Evolutionary conservation across 2,113 vertebrate genomes (phyloP).

Genomic region (Barbus barbus): DNA sequence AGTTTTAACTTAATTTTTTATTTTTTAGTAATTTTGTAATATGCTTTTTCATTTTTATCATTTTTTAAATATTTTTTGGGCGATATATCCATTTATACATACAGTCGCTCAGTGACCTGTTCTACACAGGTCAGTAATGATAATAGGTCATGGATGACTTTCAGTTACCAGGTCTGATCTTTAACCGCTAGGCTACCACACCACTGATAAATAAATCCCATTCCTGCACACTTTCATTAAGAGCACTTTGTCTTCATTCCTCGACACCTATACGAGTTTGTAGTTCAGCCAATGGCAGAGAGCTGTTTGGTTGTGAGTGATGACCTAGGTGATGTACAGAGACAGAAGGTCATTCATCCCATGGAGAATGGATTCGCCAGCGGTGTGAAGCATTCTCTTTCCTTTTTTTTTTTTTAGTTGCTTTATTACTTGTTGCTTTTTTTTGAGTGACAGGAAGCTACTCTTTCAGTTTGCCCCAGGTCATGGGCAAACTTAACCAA

Average conservation of each 20-base stretch:
- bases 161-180: neutral
- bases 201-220: neutral
- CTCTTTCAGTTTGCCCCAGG: slow-evolving; percentile 59
- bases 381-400: slow-evolving; percentile 65
- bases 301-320: neutral
- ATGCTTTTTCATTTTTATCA: too few relatives aligned
- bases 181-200: neutral
- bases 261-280: slow-evolving; percentile 22
- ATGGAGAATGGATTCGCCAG: slow-evolving; percentile 67
- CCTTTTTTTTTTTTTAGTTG: slow-evolving; percentile 56
- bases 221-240: slow-evolving; percentile 10
- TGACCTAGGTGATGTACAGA: slow-evolving; percentile 19
- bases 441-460: slow-evolving; percentile 69
- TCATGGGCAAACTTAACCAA: slow-evolving; percentile 58
- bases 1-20: too few relatives aligned
- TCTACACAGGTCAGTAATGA: neutral
- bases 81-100: too few relatives aligned
- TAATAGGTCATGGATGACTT: neutral
- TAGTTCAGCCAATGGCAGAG: neutral
- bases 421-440: slow-evolving; percentile 62
- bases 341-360: slow-evolving; percentile 64
- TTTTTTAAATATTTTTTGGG: too few relatives aligned
- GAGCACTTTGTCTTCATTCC: slow-evolving; percentile 3
- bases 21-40: too few relatives aligned
- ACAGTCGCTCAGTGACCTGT: neutral